Base-by-base conservation (phyloP, 2,113 vertebrate genomes). In the Holacanthus passer region DNA sequence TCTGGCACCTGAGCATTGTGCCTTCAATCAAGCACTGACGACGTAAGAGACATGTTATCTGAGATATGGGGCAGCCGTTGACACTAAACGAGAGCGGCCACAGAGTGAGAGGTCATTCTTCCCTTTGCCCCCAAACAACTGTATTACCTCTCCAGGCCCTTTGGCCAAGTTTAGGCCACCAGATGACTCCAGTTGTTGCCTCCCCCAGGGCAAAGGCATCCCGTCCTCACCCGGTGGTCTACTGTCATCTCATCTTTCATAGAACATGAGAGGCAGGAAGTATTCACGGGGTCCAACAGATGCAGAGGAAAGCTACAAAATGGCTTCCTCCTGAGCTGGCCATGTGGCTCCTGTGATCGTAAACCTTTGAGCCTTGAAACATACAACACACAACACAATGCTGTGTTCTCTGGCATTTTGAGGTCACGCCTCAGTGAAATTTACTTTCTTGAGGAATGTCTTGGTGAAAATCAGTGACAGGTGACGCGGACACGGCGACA, bases 201-300 rank as follows among this genome's bases (percentile, higher is more conserved):
- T 79, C 83, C 80, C 78, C 39, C 63, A 20, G 74, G 76, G 84
- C 48, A 59, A 77, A 88, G 88, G 76, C 83, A 82, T 89, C 82
- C 82, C 47, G 31, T 80, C 77, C 89, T 85, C 63, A 39, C 86
- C 87, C 75, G 93, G 94, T 94, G 95, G 94, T 93, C 94, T 81
- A 81, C 69, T 77, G 83, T 84, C 86, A 79, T 91, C 91, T 95
- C 91, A 82, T 87, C 88, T 95, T 95, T 94, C 94, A 93, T 63
- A 84, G 81, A 84, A 82, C 76, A 81, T 79, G 83, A 68, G 86
- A 80, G 79, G 59, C 90, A 90, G 90, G 91, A 93, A 88, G 89
- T 73, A 83, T 82, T 85, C 78, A 81, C 62, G 1, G 87, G 87
- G 88, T 90, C 84, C 89, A 77, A 84, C 88, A 89, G 89, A 93